Base-by-base conservation (phyloP, 2,113 vertebrate genomes). In the Xerus inauris region DNA sequence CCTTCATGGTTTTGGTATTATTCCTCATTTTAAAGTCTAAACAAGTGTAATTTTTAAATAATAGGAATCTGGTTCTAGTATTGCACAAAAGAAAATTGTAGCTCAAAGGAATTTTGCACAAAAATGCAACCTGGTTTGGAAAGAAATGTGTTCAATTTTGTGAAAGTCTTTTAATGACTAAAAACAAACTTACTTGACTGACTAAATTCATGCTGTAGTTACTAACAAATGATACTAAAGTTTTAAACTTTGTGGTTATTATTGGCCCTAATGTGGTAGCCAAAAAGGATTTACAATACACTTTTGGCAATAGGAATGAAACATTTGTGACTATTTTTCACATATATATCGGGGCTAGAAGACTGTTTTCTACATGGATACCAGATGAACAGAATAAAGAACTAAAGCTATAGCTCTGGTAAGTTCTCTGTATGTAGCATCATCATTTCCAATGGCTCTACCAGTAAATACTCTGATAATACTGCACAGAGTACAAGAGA, bases 221-320 rank as follows among this genome's bases (percentile, higher is more conserved):
- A 92, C 51, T 38, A 94, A 2, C 9, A 38, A 94, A 49, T 95
- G 4, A 75, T 79, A 82, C 88, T 87, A 89, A 32, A 0, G 0
- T 49, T 45, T 91, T 28, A 83, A 82, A n/a, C 8, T 96, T 97
- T 94, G 11, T 40, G 95, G 16, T 89, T 91, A 77, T 80, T 13
- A 38, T 71, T 84, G 30, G 85, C 19, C 1, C 12, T 13, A 26
- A 87, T 45, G 28, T 77, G 6, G 13, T 75, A 64, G 0, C 38
- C 28, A 64, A 87, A 57, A 2, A 90, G 0, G 19, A 32, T 62
- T 10, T 0, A 35, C 0, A 0, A 91, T 88, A 45, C 73, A 2
- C 32, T 92, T 62, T n/a, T 47, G 80, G 3, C 38, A 71, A 59
- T 20, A 79, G 76, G 35, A n/a, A 67, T 35, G 45, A 3, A 14